Evolutionary conservation across 37 sponge, comb jelly and placozoan species (phyloP).

Genomic region (Spongilla lacustris): DNA sequence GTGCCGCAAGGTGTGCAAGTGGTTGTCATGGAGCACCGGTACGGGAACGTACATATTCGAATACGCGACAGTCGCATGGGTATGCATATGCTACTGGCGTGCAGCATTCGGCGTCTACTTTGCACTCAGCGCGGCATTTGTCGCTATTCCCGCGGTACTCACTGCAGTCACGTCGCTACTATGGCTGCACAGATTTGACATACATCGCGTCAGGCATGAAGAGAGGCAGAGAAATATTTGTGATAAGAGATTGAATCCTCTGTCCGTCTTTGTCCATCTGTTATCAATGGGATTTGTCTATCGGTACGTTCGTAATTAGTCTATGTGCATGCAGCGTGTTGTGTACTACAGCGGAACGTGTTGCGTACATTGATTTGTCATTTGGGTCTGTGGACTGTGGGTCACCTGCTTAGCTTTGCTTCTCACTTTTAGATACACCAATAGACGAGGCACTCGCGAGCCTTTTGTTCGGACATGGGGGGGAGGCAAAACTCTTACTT

Average conservation of each 20-base stretch:
- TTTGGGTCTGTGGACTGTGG: neutral
- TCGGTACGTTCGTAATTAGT: conserved; percentile 11
- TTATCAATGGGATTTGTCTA: conserved; percentile 46
- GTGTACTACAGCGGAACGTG: neutral
- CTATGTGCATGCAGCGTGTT: neutral
- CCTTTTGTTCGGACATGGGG: neutral
- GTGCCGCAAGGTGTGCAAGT: neutral
- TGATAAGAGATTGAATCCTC: conserved; percentile 5
- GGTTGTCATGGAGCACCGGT: neutral
- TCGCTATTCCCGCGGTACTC: conserved; percentile 10
- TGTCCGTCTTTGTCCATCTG: conserved; percentile 20
- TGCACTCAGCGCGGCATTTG: conserved; percentile 22
- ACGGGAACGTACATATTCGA: neutral
- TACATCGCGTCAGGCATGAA: conserved; percentile 3
- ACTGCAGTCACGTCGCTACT: conserved; percentile 28
- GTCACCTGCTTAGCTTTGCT: neutral
- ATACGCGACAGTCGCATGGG: neutral
- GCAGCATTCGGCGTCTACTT: neutral
- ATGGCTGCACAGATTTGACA: conserved; percentile 56
- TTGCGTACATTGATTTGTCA: neutral
- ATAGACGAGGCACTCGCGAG: neutral
- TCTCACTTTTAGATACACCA: neutral
- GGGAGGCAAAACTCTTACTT: neutral
- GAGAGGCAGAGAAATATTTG: conserved; percentile 17
- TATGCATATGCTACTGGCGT: neutral